These are phyloP conservation scores for Falco columbarius DNA, from an alignment of 2,797 vertebrate genomes.

Conservation along the genomic window DNA sequence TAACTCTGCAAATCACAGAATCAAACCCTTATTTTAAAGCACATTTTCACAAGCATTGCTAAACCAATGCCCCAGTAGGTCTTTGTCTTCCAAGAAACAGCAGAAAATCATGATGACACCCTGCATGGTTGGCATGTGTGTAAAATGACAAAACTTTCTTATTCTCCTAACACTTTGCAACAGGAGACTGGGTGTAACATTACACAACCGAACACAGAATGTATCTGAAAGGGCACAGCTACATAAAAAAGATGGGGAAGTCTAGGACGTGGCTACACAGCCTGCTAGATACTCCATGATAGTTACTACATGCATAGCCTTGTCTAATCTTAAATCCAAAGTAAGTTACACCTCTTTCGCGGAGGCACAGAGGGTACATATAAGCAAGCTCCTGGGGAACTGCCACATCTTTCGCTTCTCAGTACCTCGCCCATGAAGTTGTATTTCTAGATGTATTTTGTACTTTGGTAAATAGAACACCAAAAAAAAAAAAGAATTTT, in stretches of 20 bases:
- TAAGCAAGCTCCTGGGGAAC: not conserved
- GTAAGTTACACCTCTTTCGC: not conserved
- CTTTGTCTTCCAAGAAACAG: not conserved
- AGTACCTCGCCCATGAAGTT: not conserved
- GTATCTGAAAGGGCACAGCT: not conserved
- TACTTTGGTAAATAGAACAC: not conserved
- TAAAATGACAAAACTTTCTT: not conserved
- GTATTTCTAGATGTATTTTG: not conserved
- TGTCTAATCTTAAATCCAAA: not conserved
- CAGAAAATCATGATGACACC: not conserved
- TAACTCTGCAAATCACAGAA: not conserved
- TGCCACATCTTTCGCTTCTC: not conserved
- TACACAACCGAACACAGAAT: not conserved
- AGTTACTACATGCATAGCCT: not conserved
- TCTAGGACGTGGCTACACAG: not conserved
- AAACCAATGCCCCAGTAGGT: not conserved
- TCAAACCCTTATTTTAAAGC: not conserved
- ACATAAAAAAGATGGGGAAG: not conserved
- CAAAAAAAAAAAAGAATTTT: not conserved
- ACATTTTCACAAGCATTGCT: not conserved
- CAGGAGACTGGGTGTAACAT: not conserved
- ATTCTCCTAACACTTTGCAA: not conserved
- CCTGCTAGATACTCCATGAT: not conserved
- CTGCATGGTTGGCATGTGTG: rapidly evolving
- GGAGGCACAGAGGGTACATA: not conserved